Evolutionary conservation across 2,888 invertebrate species (phyloP), one percentile per base, ranked within the genome.

Genomic region (Drosophila meridionalis): DNA sequence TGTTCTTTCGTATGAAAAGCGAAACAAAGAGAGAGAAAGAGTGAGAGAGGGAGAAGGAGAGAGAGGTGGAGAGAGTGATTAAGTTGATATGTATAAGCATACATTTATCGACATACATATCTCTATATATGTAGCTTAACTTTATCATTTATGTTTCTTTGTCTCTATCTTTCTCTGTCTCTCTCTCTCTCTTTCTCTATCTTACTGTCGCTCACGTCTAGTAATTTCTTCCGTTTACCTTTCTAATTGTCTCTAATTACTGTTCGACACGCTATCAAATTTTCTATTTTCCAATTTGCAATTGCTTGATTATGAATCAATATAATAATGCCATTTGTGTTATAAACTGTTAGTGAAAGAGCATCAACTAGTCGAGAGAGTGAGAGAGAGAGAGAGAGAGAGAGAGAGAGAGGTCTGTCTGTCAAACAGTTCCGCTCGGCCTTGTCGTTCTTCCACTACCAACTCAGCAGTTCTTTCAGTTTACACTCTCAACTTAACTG

Each of bases 401-500:
- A 30, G 36, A 20, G 12, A 8, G 52, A 42, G 42, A 14, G 40
- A 20, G 20, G 20, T 20, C 36, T 14, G 14, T 38, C 34, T 20
- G 56, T 32, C 20, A 6, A n/a, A 20, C 12, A 12, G 40, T 58
- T 36, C 0, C 14, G 38, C 32, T 42, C 11, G 20, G 26, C 14
- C 28, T 43, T 47, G 56, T 40, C 12, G 45, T 53, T 55, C 47
- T 50, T n/a, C 53, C 6, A 8, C 28, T 26, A 4, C 36, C 12
- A 7, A 7, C 52, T 36, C 20, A 2, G 14, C 26, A 28, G 8
- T n/a, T 40, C 42, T 50, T 28, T 59, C 64, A 71, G 76, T 78
- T 71, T 53, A 32, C 63, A 55, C 67, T 68, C 50, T 62, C 58
- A 65, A 76, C 61, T 68, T 71, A 63, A 26, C 40, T 45, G 68